Base-by-base conservation (phyloP, 2,113 vertebrate species). In the Podilymbus podiceps region DNA sequence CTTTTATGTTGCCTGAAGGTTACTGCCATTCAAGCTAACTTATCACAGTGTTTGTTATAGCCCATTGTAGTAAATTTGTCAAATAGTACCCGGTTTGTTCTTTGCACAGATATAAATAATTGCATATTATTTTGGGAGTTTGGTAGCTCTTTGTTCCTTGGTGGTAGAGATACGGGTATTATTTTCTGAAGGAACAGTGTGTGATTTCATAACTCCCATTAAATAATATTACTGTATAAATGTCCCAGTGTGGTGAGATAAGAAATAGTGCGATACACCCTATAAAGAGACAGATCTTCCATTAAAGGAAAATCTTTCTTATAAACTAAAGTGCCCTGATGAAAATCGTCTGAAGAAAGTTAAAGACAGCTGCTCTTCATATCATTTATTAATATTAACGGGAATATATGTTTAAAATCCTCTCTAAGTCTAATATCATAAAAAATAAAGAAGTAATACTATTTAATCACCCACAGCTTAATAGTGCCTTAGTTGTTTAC, bases 391-490 rank as follows among this genome's bases (percentile, higher is more conserved):
- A 95, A 95, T 97, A 96, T 95, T 95, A 97, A 96, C 2, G 20
- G 96, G 72, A 96, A 95, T 95, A 96, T 97, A 96, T 90, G 67
- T 97, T 97, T 97, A 92, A 97, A 96, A 96, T 96, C 89, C 97
- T 98, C 94, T 97, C 97, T 96, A 96, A 96, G 97, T 96, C 96
- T 97, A 97, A 97, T 95, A 97, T 98, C 76, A 97, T 98, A 98
- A 98, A 98, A 98, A 98, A 98, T 98, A 98, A 98, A 97, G 97
- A 97, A 98, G 98, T 98, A 98, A 98, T 98, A 98, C 97, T 98
- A 97, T 98, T 98, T 98, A 98, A 98, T 98, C 98, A 98, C 98
- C 98, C 98, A 98, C 98, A 97, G 98, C 98, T 98, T 98, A 98
- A 98, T 98, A 98, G 98, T 98, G 98, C 97, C 97, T 98, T 98